Base-by-base conservation (phyloP, 2,113 vertebrate genomes). In the Deroptyus accipitrinus region DNA sequence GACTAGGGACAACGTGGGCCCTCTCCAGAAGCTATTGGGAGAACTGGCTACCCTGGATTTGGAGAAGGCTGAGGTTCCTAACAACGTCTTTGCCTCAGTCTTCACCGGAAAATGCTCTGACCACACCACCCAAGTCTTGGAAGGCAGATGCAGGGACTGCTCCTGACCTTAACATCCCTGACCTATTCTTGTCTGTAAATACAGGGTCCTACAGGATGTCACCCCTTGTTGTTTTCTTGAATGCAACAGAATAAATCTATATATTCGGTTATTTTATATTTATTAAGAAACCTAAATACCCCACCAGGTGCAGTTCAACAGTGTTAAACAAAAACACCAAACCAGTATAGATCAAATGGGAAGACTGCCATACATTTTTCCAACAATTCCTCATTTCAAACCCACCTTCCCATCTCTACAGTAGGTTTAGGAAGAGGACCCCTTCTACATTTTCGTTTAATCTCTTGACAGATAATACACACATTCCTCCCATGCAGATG, bases 371-470 rank as follows among this genome's bases (percentile, higher is more conserved):
- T 11, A 17, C 4, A 5, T 70, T 91, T 84, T n/a, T 6, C 68
- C 49, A 91, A 16, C 11, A 28, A 22, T 13, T 59, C 25, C 37
- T 59, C 28, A 8, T 24, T 94, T 78, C n/a, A 57, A 82, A 92
- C 14, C 3, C 13, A 52, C n/a, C 28, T 48, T 74, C 55, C 9
- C 11, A 59, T 31, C 0, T 1, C 35, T 25, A 15, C 2, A 13
- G n/a, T 1, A 44, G 19, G 30, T 42, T 66, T 35, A 48, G 41
- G n/a, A 74, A 62, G 37, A 85, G 37, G 9, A 64, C 15, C 13
- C 8, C 69, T 52, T 73, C 46, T 6, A 66, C 3, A 3, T 48
- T 81, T 83, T 10, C 8, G 12, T 81, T 77, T 46, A 15, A 55
- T 69, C 17, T 70, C 30, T 61, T 51, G 9, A 33, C 17, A 93